phyloP scores from a whole-genome alignment of 2,888 invertebrate genomes.

The Tetanocera ferruginea region DNA sequence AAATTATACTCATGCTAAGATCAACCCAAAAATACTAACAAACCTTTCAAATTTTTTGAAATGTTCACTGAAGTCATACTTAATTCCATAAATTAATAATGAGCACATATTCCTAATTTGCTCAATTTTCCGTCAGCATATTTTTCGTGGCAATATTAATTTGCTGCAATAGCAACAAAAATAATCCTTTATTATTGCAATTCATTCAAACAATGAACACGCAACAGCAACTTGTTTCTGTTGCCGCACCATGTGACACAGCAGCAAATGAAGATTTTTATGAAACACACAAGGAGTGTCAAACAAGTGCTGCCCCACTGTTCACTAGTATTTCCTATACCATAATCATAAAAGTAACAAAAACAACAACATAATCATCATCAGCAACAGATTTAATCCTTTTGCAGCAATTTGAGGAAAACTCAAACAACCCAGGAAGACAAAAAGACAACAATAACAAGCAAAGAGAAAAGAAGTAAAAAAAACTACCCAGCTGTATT shows the following conservation, averaged over 20 bases:
- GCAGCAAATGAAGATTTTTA: neutral
- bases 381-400: conserved; percentile 41
- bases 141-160: conserved; percentile 11
- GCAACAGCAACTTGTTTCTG: neutral
- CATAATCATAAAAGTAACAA: neutral
- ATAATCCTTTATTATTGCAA: conserved; percentile 55
- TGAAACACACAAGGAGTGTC: neutral
- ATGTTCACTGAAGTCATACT: too few relatives aligned
- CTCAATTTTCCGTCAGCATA: neutral
- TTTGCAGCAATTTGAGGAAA: conserved; percentile 22
- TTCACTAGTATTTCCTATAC: neutral
- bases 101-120: neutral
- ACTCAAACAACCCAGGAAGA: neutral
- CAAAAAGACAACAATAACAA: neutral
- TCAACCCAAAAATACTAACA: too few relatives aligned
- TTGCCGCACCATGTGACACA: conserved; percentile 36
- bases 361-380: conserved; percentile 5
- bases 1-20: too few relatives aligned
- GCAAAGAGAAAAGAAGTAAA: neutral
- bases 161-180: conserved; percentile 48
- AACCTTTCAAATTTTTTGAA: too few relatives aligned
- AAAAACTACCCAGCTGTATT: conserved; percentile 51
- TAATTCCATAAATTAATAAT: neutral
- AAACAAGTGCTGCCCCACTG: neutral
- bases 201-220: conserved; percentile 5